Evolutionary conservation across 2,113 vertebrate genomes (phyloP).

Genomic region (Pteruthius melanotis): DNA sequence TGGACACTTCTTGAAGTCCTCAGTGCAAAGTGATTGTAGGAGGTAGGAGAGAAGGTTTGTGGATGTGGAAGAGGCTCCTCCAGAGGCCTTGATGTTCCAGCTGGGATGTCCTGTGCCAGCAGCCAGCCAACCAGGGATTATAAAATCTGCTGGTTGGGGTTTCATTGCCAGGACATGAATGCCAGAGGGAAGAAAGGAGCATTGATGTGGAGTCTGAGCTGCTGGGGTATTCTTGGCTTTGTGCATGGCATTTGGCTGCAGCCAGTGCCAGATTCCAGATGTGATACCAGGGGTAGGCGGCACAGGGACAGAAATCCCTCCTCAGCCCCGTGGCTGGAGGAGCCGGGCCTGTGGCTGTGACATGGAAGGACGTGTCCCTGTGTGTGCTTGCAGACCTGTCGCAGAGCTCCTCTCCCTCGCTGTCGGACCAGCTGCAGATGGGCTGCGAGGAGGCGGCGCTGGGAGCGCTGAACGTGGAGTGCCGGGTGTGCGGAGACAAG

Average conservation of each 20-base stretch:
- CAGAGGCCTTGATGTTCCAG: not conserved
- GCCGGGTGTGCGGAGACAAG: constrained; percentile 93
- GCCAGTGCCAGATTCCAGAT: not conserved
- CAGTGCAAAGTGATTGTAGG: not conserved
- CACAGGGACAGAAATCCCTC: not conserved
- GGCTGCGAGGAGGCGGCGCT: constrained; percentile 78
- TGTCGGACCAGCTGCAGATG: constrained; percentile 88
- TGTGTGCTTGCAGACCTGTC: constrained; percentile 77
- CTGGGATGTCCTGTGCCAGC: not conserved
- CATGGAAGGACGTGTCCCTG: not conserved
- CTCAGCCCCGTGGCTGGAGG: not conserved
- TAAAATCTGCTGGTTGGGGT: not conserved
- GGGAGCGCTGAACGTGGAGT: constrained; percentile 87
- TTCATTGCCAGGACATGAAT: not conserved
- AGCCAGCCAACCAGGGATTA: not conserved
- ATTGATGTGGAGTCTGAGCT: not conserved
- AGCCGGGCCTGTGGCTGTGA: not conserved
- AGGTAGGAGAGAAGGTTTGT: not conserved
- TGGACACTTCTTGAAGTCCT: not conserved
- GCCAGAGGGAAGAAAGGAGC: not conserved
- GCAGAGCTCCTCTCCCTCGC: constrained; percentile 83
- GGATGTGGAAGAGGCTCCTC: not conserved
- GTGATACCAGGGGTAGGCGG: not conserved
- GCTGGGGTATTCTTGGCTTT: not conserved
- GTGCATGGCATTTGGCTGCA: not conserved